These are phyloP conservation scores for Eilema caniola DNA, from an alignment of 2,888 invertebrate species.

Conservation along the genomic window DNA sequence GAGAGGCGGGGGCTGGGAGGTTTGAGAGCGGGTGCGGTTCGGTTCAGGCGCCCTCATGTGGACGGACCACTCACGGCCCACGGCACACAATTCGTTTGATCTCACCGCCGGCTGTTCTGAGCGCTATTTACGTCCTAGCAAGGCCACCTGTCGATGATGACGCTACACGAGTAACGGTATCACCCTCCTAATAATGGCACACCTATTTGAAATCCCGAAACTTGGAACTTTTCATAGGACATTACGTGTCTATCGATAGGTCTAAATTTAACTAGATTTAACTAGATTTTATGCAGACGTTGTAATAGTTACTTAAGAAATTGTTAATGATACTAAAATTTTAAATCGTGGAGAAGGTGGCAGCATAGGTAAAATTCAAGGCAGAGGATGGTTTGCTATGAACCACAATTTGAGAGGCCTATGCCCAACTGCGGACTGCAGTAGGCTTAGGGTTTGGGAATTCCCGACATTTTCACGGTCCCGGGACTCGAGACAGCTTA, in stretches of 20 bases:
- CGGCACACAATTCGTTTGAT: conserved; percentile 85
- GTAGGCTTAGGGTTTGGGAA: too few species aligned
- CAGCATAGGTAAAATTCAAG: too few species aligned
- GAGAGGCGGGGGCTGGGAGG: conserved; percentile 41
- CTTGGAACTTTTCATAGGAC: neutral
- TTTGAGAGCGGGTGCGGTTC: conserved; percentile 49
- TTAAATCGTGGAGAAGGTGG: too few species aligned
- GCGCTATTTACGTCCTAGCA: conserved; percentile 80
- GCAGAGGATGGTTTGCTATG: too few species aligned
- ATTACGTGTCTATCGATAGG: neutral
- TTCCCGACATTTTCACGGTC: too few species aligned
- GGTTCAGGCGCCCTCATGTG: conserved; percentile 78
- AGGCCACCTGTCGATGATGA: conserved; percentile 74
- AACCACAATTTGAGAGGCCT: too few species aligned
- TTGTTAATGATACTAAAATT: neutral
- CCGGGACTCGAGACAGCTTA: too few species aligned
- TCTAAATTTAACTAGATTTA: neutral
- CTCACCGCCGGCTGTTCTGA: conserved; percentile 73
- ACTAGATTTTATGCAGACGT: neutral
- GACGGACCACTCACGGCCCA: conserved; percentile 79
- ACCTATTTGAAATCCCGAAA: conserved; percentile 25
- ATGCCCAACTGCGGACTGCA: too few species aligned
- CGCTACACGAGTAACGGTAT: conserved; percentile 51
- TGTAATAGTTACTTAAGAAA: too few species aligned
- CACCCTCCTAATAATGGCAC: conserved; percentile 59